Percentiles rank a stretch among this genome's conserved stretches.
Evolutionary conservation across 2,797 vertebrate genomes (phyloP).

Genomic region (Heteromormyrus szaboi): DNA sequence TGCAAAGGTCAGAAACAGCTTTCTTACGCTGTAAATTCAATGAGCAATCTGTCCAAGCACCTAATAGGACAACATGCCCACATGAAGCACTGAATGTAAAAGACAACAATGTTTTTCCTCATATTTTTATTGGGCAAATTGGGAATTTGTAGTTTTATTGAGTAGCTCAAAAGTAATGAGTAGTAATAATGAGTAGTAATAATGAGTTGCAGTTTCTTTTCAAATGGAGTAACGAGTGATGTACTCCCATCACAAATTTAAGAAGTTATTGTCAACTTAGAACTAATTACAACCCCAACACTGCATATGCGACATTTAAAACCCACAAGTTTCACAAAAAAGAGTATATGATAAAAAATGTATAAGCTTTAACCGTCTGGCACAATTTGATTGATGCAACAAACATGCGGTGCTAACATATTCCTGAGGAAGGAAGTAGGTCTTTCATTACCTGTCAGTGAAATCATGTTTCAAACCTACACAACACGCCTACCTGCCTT

Average conservation of each 20-base stretch:
- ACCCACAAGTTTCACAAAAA: background rate
- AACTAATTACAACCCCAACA: background rate
- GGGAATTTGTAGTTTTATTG: background rate
- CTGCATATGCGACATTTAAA: background rate
- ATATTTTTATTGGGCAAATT: background rate
- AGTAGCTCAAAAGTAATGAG: background rate
- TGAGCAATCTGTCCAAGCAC: background rate
- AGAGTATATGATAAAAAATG: background rate
- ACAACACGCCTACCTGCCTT: background rate
- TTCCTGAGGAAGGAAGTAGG: background rate
- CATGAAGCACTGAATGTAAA: background rate
- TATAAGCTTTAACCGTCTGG: background rate
- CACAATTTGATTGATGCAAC: background rate
- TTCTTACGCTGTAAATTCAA: background rate
- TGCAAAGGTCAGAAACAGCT: background rate
- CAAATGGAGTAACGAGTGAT: background rate
- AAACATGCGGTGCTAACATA: background rate
- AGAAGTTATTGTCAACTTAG: background rate
- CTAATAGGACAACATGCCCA: background rate
- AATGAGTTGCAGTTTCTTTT: background rate
- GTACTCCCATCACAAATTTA: background rate
- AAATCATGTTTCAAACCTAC: slow-evolving; percentile 9
- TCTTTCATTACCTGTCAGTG: background rate
- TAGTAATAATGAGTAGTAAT: background rate
- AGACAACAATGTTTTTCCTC: background rate